Evolutionary conservation across 1,140 invertebrate genomes (phyloP).

Genomic region (Drosophila tristis): DNA sequence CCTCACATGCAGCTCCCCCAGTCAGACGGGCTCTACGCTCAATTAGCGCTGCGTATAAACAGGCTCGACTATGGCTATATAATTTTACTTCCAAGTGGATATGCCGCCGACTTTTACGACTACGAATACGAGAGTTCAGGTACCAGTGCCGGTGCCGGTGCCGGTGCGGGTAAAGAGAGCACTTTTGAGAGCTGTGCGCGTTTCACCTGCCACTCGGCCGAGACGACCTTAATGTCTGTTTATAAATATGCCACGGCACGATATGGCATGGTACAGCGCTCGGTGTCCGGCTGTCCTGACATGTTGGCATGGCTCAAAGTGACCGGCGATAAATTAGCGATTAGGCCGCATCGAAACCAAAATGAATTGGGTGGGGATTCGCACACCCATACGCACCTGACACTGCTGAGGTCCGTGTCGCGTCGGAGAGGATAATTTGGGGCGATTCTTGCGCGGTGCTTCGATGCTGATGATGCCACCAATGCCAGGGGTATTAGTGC

Average conservation of each 20-base stretch:
- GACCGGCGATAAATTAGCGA: conserved; percentile 55
- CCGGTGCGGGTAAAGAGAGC: background rate
- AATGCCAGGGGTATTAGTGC: conserved; percentile 51
- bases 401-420: conserved; percentile 92
- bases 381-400: conserved; percentile 86
- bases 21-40: conserved; percentile 51
- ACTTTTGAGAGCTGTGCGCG: conserved; percentile 21
- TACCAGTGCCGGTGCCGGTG: too few species aligned
- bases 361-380: background rate
- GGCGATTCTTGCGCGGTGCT: conserved; percentile 87
- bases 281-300: conserved; percentile 26
- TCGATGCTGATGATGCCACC: conserved; percentile 66
- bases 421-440: conserved; percentile 91
- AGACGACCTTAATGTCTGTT: conserved; percentile 63
- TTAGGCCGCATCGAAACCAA: conserved; percentile 43
- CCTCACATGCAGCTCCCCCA: conserved; percentile 16
- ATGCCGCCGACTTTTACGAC: conserved; percentile 37
- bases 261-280: background rate
- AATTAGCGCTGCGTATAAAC: conserved; percentile 49
- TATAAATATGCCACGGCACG: conserved; percentile 57
- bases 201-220: conserved; percentile 53
- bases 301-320: conserved; percentile 50
- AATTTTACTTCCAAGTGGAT: conserved; percentile 52
- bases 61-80: conserved; percentile 31
- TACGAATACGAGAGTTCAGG: background rate